These are phyloP conservation scores for Gallinago media DNA, from an alignment of 2,113 vertebrate species.

Conservation along the genomic window DNA sequence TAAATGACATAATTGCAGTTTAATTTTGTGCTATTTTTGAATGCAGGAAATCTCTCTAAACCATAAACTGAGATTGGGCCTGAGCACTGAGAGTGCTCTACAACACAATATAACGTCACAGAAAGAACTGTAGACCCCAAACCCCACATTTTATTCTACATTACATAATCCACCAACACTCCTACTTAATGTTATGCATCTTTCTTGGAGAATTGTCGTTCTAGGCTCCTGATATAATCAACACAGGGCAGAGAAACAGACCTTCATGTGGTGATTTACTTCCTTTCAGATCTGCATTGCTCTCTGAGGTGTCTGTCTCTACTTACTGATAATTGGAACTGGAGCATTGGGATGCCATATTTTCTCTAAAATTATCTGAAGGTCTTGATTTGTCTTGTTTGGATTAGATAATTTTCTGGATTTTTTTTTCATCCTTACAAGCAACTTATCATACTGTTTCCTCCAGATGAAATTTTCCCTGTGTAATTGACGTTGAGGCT, in stretches of 20 bases:
- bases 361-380: not conserved
- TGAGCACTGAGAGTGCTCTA: not conserved
- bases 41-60: not conserved
- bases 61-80: not conserved
- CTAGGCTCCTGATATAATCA: not conserved
- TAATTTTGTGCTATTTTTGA: not conserved
- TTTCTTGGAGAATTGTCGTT: not conserved
- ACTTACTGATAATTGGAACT: not conserved
- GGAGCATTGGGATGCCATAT: not conserved
- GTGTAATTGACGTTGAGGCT: not conserved
- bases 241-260: not conserved
- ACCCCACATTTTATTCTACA: not conserved
- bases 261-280: not conserved
- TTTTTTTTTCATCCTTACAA: not conserved
- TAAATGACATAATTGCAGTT: not conserved
- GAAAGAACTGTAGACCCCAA: not conserved
- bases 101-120: not conserved
- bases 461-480: not conserved
- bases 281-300: not conserved
- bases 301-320: not conserved
- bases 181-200: not conserved
- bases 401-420: not conserved
- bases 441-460: not conserved
- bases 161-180: not conserved
- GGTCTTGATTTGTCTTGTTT: not conserved